phyloP scores from a whole-genome alignment of 92 coral and sea anemone genomes.

The Muricea muricata region DNA sequence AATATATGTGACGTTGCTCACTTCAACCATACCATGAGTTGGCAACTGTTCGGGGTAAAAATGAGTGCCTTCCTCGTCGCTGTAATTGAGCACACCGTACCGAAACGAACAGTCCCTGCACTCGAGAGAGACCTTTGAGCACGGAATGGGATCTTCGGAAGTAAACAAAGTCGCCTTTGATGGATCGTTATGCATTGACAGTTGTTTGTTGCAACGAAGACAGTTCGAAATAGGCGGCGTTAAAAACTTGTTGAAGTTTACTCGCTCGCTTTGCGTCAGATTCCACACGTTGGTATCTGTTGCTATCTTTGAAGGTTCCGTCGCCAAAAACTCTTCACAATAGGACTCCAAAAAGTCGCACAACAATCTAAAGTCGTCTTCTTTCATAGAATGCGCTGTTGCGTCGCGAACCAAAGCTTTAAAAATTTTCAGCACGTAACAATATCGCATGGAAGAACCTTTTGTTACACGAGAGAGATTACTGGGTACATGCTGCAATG shows the following conservation, averaged over 20 bases:
- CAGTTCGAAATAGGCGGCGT: constrained; percentile 48
- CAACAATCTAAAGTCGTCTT: background rate
- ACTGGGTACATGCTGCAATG: background rate
- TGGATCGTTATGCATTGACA: constrained; percentile 59
- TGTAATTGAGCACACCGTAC: constrained; percentile 31
- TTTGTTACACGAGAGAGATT: background rate
- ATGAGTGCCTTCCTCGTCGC: constrained; percentile 33
- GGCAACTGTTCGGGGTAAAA: constrained; percentile 9
- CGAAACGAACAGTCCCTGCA: constrained; percentile 36
- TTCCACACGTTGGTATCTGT: background rate
- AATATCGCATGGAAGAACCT: background rate
- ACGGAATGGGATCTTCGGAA: constrained; percentile 35
- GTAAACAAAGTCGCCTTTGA: constrained; percentile 42
- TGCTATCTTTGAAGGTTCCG: background rate
- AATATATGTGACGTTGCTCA: constrained; percentile 57
- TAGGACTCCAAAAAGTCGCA: background rate
- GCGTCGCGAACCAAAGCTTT: background rate
- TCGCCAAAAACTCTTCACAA: background rate
- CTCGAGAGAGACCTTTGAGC: constrained; percentile 44
- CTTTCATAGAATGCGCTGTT: background rate
- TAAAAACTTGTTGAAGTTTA: constrained; percentile 40
- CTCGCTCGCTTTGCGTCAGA: background rate
- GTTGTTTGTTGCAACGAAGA: constrained; percentile 20
- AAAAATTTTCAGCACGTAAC: background rate
- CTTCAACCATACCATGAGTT: constrained; percentile 18